Evolutionary conservation across 2,113 vertebrate genomes (phyloP), one percentile per base, ranked within the genome.

Genomic region (Oxyruncus cristatus): DNA sequence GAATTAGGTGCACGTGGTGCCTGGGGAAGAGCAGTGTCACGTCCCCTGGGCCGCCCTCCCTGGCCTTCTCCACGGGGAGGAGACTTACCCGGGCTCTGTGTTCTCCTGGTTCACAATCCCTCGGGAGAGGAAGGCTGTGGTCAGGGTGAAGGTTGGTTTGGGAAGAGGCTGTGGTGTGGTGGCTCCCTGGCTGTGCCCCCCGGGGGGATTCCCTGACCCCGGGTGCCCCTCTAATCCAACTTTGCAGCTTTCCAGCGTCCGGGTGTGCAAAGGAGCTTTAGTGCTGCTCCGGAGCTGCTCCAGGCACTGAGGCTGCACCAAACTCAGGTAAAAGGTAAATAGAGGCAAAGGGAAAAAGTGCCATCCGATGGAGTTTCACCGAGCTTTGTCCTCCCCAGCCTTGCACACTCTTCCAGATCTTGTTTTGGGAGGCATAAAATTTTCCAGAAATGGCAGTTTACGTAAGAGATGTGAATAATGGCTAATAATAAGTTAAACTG

Each of bases 201-300:
- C 9, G 1, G 19, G 39, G 94, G 91, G 66, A 91, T 94, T 89
- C 94, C 94, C 96, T 94, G 81, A 93, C 94, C 89, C 85, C 26
- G 26, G 46, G 41, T 70, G 95, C 66, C 87, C 66, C 42, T 5
- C 1, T 89, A 91, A 95, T 80, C 92, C 89, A 95, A 94, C 89
- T 95, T 95, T 95, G 81, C 65, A 63, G 89, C 70, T 91, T 84
- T 58, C 76, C 28, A 4, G 47, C 2, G 1, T 85, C 41, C 2
- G 18, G 16, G 28, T 35, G 77, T 44, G 39, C 44, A 81, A 96
- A 89, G 93, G 71, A 87, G 91, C 76, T 95, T 93, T 91, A 14
- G 30, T 53, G 78, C 84, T 79, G 65, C 50, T 77, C 80, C 42
- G 66, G 84, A 42, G 65, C 61, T 46, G 24, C 66, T 89, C 58